A percentile compares a stretch with the other conserved stretches of the same genome.
phyloP scores from a whole-genome alignment of 2,113 vertebrate genomes.

The Grantiella picta region DNA sequence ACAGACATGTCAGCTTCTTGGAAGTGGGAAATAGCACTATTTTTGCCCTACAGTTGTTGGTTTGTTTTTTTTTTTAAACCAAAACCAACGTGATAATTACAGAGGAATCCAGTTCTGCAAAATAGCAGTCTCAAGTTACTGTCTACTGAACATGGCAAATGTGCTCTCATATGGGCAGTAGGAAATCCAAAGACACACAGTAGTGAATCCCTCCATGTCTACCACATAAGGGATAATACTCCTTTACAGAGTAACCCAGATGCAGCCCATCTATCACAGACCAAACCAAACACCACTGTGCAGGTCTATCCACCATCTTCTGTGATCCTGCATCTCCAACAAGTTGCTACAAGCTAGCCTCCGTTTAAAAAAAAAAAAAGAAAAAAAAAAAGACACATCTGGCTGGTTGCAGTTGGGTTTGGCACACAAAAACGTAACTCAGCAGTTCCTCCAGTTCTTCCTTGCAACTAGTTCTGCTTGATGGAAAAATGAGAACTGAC shows the following conservation, averaged over 20 bases:
- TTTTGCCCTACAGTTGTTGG: neutral
- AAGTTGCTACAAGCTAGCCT: neutral
- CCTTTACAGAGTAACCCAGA: neutral
- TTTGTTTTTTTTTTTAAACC: neutral
- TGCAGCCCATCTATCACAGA: neutral
- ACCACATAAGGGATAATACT: neutral
- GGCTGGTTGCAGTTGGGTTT: neutral
- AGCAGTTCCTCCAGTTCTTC: neutral
- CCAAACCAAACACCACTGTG: neutral
- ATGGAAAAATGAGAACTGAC: neutral
- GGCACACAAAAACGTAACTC: neutral
- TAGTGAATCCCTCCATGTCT: neutral
- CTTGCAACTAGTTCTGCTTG: neutral
- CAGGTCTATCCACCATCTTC: neutral
- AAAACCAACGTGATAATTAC: neutral
- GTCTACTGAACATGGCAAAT: neutral
- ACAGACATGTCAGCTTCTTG: neutral
- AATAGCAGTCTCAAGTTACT: neutral
- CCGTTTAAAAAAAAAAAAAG: neutral
- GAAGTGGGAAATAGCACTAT: neutral
- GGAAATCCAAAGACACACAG: neutral
- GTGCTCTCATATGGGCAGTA: rapidly evolving
- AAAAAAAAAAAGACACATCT: neutral
- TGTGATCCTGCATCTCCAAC: neutral
- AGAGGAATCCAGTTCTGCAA: neutral